Percentiles rank a stretch among this genome's conserved stretches.
These are phyloP conservation scores for Pelmatolapia mariae DNA, from an alignment of 2,113 vertebrate genomes.

Conservation along the genomic window DNA sequence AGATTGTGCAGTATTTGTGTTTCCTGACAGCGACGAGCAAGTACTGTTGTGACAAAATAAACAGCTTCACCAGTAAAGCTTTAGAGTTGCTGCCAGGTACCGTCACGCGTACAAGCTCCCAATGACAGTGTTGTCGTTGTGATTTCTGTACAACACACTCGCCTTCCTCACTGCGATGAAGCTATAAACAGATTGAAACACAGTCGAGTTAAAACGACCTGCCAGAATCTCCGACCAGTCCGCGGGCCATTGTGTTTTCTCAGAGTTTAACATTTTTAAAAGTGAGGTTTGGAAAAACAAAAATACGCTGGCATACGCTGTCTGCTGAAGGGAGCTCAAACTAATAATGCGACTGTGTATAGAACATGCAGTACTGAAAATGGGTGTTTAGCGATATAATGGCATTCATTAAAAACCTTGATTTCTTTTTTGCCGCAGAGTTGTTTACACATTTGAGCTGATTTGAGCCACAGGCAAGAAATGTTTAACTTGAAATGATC, in stretches of 20 bases:
- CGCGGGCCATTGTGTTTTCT: background rate
- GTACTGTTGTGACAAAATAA: background rate
- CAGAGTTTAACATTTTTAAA: background rate
- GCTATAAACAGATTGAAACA: conserved; percentile 5
- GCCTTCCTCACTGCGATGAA: background rate
- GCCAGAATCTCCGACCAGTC: background rate
- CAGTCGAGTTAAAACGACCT: background rate
- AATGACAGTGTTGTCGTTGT: conserved; percentile 9
- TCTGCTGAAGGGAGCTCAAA: background rate
- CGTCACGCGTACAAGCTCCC: background rate
- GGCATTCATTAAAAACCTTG: background rate
- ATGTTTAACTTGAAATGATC: background rate
- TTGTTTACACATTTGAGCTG: background rate
- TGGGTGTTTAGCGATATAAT: background rate
- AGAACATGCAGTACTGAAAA: background rate
- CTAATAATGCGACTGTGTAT: background rate
- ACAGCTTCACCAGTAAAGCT: background rate
- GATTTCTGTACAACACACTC: background rate
- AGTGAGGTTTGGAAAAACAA: background rate
- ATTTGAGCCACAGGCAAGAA: background rate
- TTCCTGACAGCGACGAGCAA: background rate
- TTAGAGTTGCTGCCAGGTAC: background rate
- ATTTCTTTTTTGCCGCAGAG: background rate
- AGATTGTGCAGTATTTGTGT: background rate
- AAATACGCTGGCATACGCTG: background rate